Percentiles rank a stretch among this genome's conserved stretches.
Conservation (phyloP, 2,888 invertebrate species). For the Polyommatus icarus region DNA sequence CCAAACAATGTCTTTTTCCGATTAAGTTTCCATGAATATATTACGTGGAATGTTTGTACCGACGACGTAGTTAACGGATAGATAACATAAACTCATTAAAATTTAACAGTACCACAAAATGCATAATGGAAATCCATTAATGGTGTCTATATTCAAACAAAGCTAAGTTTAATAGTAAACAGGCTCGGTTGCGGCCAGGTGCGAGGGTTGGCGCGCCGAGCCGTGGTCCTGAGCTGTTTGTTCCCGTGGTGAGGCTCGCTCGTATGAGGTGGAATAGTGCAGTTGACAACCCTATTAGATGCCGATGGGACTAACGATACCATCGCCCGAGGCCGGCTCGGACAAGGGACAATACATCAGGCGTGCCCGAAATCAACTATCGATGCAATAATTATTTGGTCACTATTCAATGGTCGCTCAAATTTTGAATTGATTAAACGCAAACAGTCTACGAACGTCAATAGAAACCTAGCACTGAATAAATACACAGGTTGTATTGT, state of each 20-base stretch:
- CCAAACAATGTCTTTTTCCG: constrained; percentile 2
- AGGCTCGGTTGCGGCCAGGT: constrained; percentile 43
- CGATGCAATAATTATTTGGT: constrained; percentile 29
- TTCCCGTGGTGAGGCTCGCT: not conserved
- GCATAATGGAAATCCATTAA: constrained; percentile 29
- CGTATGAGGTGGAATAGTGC: not conserved
- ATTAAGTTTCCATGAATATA: constrained; percentile 15
- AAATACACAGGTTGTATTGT: not conserved
- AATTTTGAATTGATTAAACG: constrained; percentile 25
- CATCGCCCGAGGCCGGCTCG: constrained; percentile 36
- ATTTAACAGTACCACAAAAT: constrained; percentile 27
- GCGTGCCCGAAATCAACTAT: constrained; percentile 35
- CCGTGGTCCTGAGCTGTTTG: not conserved
- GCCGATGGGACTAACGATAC: constrained; percentile 46
- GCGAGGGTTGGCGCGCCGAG: constrained; percentile 36
- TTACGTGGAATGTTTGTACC: constrained; percentile 13
- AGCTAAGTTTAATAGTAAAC: constrained; percentile 33
- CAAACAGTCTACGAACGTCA: constrained; percentile 1
- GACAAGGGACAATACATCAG: constrained; percentile 35
- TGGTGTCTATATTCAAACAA: constrained; percentile 33
- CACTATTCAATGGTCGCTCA: constrained; percentile 31
- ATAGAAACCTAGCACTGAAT: constrained; percentile 1
- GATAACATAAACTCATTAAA: constrained; percentile 29
- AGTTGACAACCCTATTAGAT: constrained; percentile 1
- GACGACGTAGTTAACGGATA: constrained; percentile 26